Evolutionary conservation across 2,888 invertebrate genomes (phyloP).

Genomic region (Drosophila anomalata): DNA sequence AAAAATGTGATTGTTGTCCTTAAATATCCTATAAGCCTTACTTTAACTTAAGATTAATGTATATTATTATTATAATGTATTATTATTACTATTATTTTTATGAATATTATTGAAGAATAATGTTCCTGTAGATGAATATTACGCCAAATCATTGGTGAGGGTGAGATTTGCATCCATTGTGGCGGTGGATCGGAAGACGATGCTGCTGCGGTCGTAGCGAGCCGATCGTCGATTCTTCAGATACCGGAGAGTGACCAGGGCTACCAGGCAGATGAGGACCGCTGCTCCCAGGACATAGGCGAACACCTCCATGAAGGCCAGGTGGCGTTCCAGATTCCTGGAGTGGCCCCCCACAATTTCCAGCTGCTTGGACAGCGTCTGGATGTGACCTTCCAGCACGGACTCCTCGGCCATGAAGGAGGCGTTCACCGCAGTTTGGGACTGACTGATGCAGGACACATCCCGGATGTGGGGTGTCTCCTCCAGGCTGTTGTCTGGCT

Average conservation of each 20-base stretch:
- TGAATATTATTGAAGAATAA: background rate
- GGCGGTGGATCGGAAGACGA: conserved; percentile 81
- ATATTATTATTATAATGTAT: background rate
- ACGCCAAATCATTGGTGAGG: conserved; percentile 37
- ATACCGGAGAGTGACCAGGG: conserved; percentile 50
- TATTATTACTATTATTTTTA: background rate
- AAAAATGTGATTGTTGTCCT: too few relatives aligned
- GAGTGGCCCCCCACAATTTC: conserved; percentile 70
- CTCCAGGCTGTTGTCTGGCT: conserved; percentile 70
- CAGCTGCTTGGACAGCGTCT: conserved; percentile 66
- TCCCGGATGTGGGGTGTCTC: conserved; percentile 82
- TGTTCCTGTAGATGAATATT: background rate
- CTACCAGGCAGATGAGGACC: conserved; percentile 47
- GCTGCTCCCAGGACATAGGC: conserved; percentile 60
- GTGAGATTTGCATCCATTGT: conserved; percentile 78
- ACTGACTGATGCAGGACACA: conserved; percentile 76
- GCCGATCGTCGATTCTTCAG: conserved; percentile 66
- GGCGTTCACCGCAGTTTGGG: conserved; percentile 4
- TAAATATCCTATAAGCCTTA: too few relatives aligned
- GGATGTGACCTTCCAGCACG: conserved; percentile 23
- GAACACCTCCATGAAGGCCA: conserved; percentile 73
- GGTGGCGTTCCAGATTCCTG: conserved; percentile 72
- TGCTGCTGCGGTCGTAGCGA: conserved; percentile 77
- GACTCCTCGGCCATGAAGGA: conserved; percentile 16
- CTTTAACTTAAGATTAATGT: too few relatives aligned